Base-by-base conservation (phyloP, 2,113 vertebrate species). In the Boulengeromyrus knoepffleri region DNA sequence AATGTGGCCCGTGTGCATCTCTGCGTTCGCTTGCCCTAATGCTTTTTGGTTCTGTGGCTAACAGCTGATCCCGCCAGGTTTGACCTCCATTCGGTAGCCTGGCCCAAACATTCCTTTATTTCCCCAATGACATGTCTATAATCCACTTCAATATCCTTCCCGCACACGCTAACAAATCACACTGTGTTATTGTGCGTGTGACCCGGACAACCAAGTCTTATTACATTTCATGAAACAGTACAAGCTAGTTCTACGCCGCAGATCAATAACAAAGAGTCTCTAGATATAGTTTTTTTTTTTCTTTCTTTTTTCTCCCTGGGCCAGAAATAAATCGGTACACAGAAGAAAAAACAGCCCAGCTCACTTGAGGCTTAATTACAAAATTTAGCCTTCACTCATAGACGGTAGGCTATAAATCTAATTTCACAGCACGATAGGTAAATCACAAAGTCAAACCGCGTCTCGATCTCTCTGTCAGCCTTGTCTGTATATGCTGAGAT, bases 21-120 rank as follows among this genome's bases (percentile, higher is more conserved):
- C 88, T 53, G n/a, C 5, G 21, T 89, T 91, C 93, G 88, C 92
- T 89, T 92, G 89, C 85, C 88, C 49, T 92, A 89, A 89, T 89
- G 87, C 88, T 47, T 86, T 70, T 95, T 94, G 95, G 94, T 94
- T 94, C 93, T 95, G 93, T 93, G 92, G 89, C 90, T 88, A 47
- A 70, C 58, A 90, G 91, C 91, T 92, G 92, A 92, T 93, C 93
- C 92, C 92, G 92, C 92, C 94, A 94, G 93, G 93, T 95, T 93
- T 95, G 95, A 95, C 94, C 95, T 94, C 94, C 94, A 96, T 96
- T 94, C 95, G 93, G 95, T 95, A 94, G 91, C 93, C 93, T 95
- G 93, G 92, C 94, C 94, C 89, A 92, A 91, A 93, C 92, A 92
- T 94, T 93, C 93, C 93, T 95, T 96, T 96, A 96, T 96, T 96